Evolutionary conservation across 2,113 vertebrate genomes (phyloP), one percentile per base, ranked within the genome.

Genomic region (Onychorhynchus coronatus): DNA sequence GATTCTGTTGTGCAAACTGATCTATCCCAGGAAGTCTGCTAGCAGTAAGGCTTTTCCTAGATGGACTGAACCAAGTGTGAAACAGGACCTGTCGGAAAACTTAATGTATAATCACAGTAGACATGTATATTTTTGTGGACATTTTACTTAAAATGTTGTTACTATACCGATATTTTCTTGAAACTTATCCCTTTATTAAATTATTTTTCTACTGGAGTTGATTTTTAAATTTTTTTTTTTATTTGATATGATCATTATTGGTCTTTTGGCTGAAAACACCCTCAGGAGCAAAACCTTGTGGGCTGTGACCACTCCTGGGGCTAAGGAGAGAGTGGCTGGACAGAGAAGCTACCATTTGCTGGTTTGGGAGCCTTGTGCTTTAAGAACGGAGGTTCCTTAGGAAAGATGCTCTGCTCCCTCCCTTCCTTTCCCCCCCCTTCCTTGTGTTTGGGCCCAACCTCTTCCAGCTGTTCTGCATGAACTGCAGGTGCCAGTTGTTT

Each of bases 101-200:
- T 96, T 98, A 71, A 96, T 98, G 96, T 97, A 97, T 98, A 97
- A 97, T 97, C 97, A 96, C 94, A 97, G 97, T 97, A 98, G 83
- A 95, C 80, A 46, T 96, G 78, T 91, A 95, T 95, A 96, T 95
- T 98, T 96, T 96, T 97, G 87, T 97, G 95, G 66, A 95, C 92
- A 95, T 98, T 98, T 98, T 98, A 96, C 98, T 98, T 98, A 98
- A 98, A 97, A 98, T 98, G 97, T 98, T 98, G 98, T 97, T 97
- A 98, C 97, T 98, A 98, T 86, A 98, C 98, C 97, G 94, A 98
- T 98, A 98, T 99, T 98, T 98, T 98, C 98, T 98, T 98, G 97
- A 98, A 97, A 97, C 96, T 98, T 98, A 96, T 98, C 98, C 98
- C 98, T 99, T 98, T 98, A 98, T 98, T 97, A 98, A 98, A 98